Base-by-base conservation (phyloP, 2,888 invertebrate species). In the Hemaris fuciformis region DNA sequence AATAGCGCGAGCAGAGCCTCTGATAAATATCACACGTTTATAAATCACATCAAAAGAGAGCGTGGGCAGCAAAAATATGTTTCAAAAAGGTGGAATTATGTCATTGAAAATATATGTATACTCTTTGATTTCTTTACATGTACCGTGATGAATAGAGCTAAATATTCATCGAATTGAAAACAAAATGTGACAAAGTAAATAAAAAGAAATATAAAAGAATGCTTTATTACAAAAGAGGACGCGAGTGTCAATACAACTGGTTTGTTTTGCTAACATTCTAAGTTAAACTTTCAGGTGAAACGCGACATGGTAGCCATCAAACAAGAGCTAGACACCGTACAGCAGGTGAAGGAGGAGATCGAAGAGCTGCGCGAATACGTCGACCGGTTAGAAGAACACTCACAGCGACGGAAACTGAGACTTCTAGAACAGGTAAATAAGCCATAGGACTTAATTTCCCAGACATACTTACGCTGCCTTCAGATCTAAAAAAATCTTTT, bases 241-340 rank as follows among this genome's bases (percentile, higher is more conserved):
- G n/a, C n/a, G 1, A 18, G 3, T 6, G n/a, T 10, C 18, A n/a
- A 57, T 5, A 23, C 42, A 23, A 6, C 41, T 57, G 42, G 7
- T 15, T 7, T 6, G 4, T 20, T 4, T 22, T 8, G 4, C 20
- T 10, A 56, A 13, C n/a, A n/a, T n/a, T n/a, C n/a, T n/a, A 23
- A 23, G 7, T 3, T 6, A 0, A 46, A 23, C 18, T 42, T 59
- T 0, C 83, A 96, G 94, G 96, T 98, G 76, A 98, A 98, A 93
- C 95, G 98, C 81, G 98, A 98, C 93, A 98, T 98, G 97, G 97
- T 97, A 79, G 97, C 97, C 84, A 98, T 98, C 93, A 97, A 97
- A 93, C 97, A 97, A 87, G 98, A 98, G 92, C 93, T 98, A 87
- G 98, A 98, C 90, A 97, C 97, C 67, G 97, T 98, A 79, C 98